Base-by-base conservation (phyloP, 2,888 invertebrate species). In the Unio pictorum region DNA sequence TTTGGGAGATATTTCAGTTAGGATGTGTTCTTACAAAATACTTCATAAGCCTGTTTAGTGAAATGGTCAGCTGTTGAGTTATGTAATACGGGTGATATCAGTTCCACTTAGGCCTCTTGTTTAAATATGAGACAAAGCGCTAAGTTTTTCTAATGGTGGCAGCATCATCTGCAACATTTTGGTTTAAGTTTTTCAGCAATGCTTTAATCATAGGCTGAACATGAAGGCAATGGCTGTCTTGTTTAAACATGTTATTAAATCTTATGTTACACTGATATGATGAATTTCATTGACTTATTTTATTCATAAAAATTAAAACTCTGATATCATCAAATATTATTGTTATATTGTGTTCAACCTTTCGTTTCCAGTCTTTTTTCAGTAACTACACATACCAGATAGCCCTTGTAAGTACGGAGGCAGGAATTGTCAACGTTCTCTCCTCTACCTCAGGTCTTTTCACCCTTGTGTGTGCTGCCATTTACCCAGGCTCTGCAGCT, bases 341-440 rank as follows among this genome's bases (percentile, higher is more conserved):
- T 62, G 30, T n/a, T 30, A 62, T 28, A n/a, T 30, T 64, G 65
- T 60, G 26, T 54, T 69, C n/a, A 74, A 69, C 72, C 71, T 64
- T 80, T 80, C 76, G 82, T 93, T 34, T 93, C 65, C 91, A 97
- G 95, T 98, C 98, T 97, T 97, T 99, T 91, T 91, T 95, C 85
- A 96, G 96, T 70, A 97, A 97, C 91, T 96, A 97, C 89, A 93
- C 95, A 69, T 97, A 96, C 91, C 97, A 98, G 90, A 92, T 96
- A 86, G 96, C 97, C 65, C 91, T 98, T 75, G 93, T 94, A 67
- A 93, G 95, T 91, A 94, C 96, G 5, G 94, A 95, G 86, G 93
- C 96, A 20, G 95, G 95, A 68, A 93, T 97, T 71, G 96, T 98
- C 60, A 96, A 96, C 81, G 93, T 97, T 67, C 92, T 98, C 85